Conservation (phyloP, 1,140 invertebrate genomes). For the Zaprionus africanus region DNA sequence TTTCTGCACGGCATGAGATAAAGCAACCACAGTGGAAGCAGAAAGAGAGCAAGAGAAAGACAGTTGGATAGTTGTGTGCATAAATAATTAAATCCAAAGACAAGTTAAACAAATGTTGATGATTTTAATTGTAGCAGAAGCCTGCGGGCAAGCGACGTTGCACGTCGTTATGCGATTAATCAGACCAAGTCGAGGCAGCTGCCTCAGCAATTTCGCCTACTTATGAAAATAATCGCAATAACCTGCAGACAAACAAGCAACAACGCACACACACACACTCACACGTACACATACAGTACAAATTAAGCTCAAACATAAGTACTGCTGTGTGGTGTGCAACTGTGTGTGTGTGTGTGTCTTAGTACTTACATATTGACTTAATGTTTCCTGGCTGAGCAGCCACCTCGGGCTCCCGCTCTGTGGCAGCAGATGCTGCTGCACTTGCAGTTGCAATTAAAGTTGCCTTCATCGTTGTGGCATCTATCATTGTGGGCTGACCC, state of each 20-base stretch:
- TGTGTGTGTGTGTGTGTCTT: background rate
- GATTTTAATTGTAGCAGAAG: constrained; percentile 34
- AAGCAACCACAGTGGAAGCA: background rate
- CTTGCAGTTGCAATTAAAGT: constrained; percentile 40
- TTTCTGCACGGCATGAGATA: background rate
- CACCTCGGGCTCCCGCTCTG: constrained; percentile 27
- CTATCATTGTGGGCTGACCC: constrained; percentile 39
- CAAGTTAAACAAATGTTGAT: constrained; percentile 36
- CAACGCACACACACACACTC: background rate
- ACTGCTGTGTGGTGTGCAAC: background rate
- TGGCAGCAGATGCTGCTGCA: constrained; percentile 19
- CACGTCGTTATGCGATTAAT: constrained; percentile 41
- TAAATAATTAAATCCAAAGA: constrained; percentile 42
- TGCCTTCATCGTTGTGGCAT: constrained; percentile 49
- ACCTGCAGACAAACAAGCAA: constrained; percentile 21
- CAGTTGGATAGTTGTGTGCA: constrained; percentile 3
- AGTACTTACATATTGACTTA: constrained; percentile 70
- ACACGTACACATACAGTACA: background rate
- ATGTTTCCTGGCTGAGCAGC: constrained; percentile 33
- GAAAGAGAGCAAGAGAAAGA: background rate
- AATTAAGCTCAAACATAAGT: constrained; percentile 14
- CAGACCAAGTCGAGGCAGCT: constrained; percentile 12
- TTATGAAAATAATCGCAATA: constrained; percentile 36
- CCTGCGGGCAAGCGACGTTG: constrained; percentile 15
- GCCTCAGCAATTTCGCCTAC: constrained; percentile 9